These are phyloP conservation scores for Mesoligia furuncula DNA, from an alignment of 2,888 invertebrate species.

Conservation along the genomic window DNA sequence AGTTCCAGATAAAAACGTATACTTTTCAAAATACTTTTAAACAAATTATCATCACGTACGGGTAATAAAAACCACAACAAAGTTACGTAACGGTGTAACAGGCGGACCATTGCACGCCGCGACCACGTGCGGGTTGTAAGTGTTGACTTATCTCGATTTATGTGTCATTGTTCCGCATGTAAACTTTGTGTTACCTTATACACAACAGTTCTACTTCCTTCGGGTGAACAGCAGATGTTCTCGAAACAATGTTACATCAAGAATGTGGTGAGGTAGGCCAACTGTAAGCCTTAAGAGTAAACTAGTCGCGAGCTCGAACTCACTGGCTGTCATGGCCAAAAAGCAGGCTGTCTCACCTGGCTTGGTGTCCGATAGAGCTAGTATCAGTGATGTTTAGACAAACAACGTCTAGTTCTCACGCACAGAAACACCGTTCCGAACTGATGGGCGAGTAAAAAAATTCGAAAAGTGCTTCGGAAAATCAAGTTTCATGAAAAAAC, in stretches of 20 bases:
- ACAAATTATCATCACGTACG: constrained; percentile 36
- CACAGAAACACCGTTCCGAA: no score
- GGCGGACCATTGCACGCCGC: constrained; percentile 36
- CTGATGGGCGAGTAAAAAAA: no score
- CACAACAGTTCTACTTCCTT: constrained; percentile 22
- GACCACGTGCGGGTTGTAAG: constrained; percentile 51
- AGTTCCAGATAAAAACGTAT: not conserved
- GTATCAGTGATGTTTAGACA: no score
- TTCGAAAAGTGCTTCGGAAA: no score
- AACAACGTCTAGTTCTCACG: no score
- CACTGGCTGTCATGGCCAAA: no score
- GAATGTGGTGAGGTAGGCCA: not conserved
- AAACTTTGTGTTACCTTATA: constrained; percentile 34
- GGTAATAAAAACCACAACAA: not conserved
- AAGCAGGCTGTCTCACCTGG: no score
- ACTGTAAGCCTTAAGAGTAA: not conserved
- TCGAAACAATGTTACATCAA: not conserved
- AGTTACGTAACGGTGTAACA: constrained; percentile 55
- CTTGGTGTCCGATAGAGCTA: no score
- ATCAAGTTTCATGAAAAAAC: no score
- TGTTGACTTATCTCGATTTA: constrained; percentile 68
- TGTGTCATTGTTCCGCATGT: constrained; percentile 56
- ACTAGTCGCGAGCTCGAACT: no score
- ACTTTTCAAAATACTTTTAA: not conserved
- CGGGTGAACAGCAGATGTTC: constrained; percentile 39